Evolutionary conservation across 2,888 invertebrate species (phyloP).

Genomic region (Lepidonotus clava): DNA sequence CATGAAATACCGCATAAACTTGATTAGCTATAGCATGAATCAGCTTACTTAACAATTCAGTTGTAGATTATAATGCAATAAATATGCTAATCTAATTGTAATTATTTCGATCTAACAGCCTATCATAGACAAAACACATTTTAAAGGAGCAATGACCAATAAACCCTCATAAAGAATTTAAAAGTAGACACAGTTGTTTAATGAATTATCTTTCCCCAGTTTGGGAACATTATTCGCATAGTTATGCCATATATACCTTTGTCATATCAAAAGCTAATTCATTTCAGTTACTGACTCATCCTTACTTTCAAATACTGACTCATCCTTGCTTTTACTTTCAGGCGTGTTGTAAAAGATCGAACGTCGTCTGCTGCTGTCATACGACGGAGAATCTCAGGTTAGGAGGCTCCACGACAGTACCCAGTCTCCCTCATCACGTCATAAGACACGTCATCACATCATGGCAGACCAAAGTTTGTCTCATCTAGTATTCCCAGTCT

Average conservation of each 20-base stretch:
- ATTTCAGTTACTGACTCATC: not conserved
- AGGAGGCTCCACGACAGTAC: not conserved
- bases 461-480: constrained; percentile 10
- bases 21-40: not conserved
- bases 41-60: not conserved
- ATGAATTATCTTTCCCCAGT: not conserved
- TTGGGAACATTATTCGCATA: not conserved
- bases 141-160: not conserved
- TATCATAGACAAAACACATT: not conserved
- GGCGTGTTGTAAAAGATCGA: not conserved
- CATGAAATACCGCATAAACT: not conserved
- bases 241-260: not conserved
- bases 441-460: not conserved
- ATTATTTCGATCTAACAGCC: not conserved
- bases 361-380: not conserved
- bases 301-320: not conserved
- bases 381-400: constrained; percentile 33
- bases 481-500: not conserved
- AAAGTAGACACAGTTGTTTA: not conserved
- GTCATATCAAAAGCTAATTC: not conserved
- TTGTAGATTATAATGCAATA: not conserved
- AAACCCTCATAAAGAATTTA: not conserved
- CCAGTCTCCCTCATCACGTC: not conserved
- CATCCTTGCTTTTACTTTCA: not conserved
- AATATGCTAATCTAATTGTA: not conserved